These are phyloP conservation scores for Chamaetylas fuelleborni DNA, from an alignment of 2,113 vertebrate genomes.

Conservation along the genomic window DNA sequence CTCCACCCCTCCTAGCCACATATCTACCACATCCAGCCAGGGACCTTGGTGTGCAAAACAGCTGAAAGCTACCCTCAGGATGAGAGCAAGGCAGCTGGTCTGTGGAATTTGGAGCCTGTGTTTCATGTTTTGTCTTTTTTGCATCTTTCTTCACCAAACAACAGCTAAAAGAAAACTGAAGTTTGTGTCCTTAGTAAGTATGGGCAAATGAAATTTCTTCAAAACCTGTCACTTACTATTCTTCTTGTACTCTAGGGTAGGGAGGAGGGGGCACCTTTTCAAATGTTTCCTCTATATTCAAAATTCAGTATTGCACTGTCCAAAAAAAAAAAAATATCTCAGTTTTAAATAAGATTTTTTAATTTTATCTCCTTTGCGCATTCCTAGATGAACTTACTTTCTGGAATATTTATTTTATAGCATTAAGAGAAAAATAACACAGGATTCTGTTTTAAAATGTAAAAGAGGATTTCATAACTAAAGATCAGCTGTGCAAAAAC, in stretches of 20 bases:
- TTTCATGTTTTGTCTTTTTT: conserved; percentile 51
- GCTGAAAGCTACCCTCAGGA: not conserved
- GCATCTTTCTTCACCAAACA: not conserved
- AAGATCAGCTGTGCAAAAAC: not conserved
- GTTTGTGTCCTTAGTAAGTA: conserved; percentile 72
- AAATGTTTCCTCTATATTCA: not conserved
- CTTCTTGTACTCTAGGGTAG: not conserved
- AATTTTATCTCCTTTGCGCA: not conserved
- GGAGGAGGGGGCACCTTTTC: not conserved
- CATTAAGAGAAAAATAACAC: not conserved
- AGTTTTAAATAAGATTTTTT: not conserved
- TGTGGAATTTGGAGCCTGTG: conserved; percentile 43
- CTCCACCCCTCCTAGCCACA: conserved; percentile 12
- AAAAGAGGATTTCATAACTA: not conserved
- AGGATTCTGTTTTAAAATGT: not conserved
- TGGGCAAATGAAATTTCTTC: not conserved
- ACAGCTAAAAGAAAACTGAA: conserved; percentile 68
- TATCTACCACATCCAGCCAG: not conserved
- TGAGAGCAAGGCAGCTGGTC: conserved; percentile 21
- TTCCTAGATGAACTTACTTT: not conserved
- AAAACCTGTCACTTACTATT: not conserved
- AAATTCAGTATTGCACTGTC: not conserved
- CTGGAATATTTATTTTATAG: not conserved
- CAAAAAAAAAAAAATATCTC: not conserved
- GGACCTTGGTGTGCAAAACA: not conserved